Evolutionary conservation across 2,113 vertebrate genomes (phyloP).

Genomic region (Ploceus nigricollis): DNA sequence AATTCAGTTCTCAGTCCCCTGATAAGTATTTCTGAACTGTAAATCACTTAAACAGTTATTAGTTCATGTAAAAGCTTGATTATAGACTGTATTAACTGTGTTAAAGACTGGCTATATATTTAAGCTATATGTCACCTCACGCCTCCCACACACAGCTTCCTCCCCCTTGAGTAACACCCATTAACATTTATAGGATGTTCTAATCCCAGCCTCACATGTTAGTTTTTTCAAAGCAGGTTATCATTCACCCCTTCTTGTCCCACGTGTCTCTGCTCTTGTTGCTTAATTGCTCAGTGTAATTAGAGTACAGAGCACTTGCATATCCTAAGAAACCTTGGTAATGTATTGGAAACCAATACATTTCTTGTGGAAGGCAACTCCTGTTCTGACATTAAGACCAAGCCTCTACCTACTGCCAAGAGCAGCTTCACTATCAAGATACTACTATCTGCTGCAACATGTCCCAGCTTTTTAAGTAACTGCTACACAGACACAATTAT

Average conservation of each 20-base stretch:
- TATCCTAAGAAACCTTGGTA: background rate
- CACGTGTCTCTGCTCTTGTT: background rate
- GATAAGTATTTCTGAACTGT: conserved; percentile 27
- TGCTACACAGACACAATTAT: background rate
- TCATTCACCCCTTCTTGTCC: conserved; percentile 19
- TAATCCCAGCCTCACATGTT: conserved; percentile 1
- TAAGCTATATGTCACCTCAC: conserved; percentile 15
- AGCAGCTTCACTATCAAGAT: background rate
- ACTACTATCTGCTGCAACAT: background rate
- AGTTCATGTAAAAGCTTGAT: conserved; percentile 15
- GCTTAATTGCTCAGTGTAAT: background rate
- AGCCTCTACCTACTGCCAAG: background rate
- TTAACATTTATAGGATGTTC: conserved; percentile 51
- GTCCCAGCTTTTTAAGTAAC: background rate
- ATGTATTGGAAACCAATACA: background rate
- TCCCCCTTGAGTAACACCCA: conserved; percentile 11
- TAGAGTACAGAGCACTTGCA: background rate
- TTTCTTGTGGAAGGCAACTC: background rate
- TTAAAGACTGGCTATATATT: conserved; percentile 33
- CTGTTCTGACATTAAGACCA: background rate
- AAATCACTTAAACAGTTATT: conserved; percentile 29
- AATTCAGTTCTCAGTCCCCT: background rate
- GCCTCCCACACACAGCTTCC: background rate
- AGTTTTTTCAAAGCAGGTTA: conserved; percentile 31
- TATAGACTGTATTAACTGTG: background rate